Conservation (phyloP, 2,888 invertebrate species). For the Phragmatobia fuliginosa region DNA sequence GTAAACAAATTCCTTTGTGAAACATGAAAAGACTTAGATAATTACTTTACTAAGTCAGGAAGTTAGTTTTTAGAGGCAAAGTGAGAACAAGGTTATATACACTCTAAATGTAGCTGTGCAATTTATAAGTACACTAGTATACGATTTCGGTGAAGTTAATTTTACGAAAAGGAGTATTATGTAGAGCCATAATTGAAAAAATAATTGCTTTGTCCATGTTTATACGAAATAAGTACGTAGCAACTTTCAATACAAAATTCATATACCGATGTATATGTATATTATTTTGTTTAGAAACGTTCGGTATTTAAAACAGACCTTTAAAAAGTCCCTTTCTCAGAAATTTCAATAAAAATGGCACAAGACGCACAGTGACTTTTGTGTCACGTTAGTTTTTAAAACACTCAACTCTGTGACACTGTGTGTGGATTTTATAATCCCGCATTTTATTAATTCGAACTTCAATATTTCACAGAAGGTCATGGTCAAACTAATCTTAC, state of each 20-base stretch:
- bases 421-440: background rate
- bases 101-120: constrained; percentile 2
- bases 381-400: background rate
- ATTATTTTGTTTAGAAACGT: background rate
- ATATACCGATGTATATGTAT: too few relatives aligned
- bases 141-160: background rate
- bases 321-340: background rate
- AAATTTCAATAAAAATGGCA: too few relatives aligned
- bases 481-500: background rate
- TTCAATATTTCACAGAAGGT: background rate
- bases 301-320: background rate
- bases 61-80: constrained; percentile 8
- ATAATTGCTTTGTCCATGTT: background rate
- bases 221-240: background rate
- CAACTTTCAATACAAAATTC: too few relatives aligned
- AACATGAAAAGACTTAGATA: background rate
- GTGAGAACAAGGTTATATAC: constrained; percentile 9
- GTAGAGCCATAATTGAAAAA: background rate
- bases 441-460: background rate
- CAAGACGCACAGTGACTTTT: background rate
- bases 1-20: background rate
- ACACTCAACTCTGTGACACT: background rate
- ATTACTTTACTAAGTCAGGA: background rate
- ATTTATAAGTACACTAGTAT: background rate
- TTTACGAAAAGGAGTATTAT: background rate